phyloP scores from a whole-genome alignment of 2,888 invertebrate species.

The Globia sparganii region DNA sequence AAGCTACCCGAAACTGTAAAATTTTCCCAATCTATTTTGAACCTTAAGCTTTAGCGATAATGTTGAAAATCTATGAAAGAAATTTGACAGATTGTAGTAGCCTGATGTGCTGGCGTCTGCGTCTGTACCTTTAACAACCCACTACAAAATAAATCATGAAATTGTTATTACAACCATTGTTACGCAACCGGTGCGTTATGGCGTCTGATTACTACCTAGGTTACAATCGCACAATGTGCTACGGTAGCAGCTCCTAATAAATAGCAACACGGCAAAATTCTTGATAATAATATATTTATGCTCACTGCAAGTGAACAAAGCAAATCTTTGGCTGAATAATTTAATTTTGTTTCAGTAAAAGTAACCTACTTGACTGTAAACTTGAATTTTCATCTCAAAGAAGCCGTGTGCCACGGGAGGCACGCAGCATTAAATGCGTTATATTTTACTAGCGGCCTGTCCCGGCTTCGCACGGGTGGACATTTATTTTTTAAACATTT shows the following conservation, averaged over 20 bases:
- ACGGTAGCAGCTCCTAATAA: conserved; percentile 52
- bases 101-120: too few species aligned
- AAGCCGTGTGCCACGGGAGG: too few species aligned
- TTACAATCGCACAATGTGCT: conserved; percentile 51
- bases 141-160: too few species aligned
- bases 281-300: conserved; percentile 72
- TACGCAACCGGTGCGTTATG: conserved; percentile 18
- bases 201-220: conserved; percentile 8
- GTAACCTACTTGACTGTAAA: not conserved
- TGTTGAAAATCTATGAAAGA: too few species aligned
- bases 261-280: conserved; percentile 57
- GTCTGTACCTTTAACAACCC: not conserved
- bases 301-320: conserved; percentile 41
- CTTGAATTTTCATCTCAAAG: not conserved
- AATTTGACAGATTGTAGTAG: too few species aligned
- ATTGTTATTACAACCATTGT: too few species aligned
- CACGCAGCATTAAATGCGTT: not conserved
- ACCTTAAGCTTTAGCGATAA: too few species aligned
- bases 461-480: too few species aligned
- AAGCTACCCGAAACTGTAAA: too few species aligned
- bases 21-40: too few species aligned
- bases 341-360: conserved; percentile 18
- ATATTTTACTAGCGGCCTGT: too few species aligned
- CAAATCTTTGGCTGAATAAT: conserved; percentile 14
- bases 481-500: too few species aligned